Evolutionary conservation across 2,888 invertebrate species (phyloP).

Genomic region (Ophion slaviceki): DNA sequence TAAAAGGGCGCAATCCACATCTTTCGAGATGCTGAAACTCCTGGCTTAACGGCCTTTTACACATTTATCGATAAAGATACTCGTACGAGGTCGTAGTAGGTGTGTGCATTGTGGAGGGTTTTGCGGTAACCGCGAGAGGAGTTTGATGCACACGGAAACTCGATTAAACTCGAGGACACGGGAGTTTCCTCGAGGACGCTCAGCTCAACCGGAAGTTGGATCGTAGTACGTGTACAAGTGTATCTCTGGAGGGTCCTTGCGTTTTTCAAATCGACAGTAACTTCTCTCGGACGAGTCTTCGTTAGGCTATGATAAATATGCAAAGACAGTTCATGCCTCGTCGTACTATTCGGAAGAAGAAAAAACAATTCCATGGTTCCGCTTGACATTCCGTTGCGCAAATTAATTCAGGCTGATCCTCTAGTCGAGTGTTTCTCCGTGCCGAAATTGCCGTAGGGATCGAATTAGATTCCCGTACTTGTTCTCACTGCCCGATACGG

Average conservation of each 20-base stretch:
- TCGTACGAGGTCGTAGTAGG: background rate
- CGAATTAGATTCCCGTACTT: too few species aligned
- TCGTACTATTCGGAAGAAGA: too few species aligned
- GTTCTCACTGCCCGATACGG: too few species aligned
- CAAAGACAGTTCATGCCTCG: too few species aligned
- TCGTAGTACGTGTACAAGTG: constrained; percentile 40
- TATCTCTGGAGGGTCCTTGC: constrained; percentile 40
- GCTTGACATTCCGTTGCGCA: too few species aligned
- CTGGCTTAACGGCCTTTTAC: constrained; percentile 6
- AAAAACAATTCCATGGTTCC: too few species aligned
- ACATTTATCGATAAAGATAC: constrained; percentile 15
- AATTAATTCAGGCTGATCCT: too few species aligned
- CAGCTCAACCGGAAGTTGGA: constrained; percentile 59
- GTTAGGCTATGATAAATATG: constrained; percentile 27
- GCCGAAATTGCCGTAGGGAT: too few species aligned
- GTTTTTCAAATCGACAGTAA: constrained; percentile 11
- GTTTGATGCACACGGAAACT: constrained; percentile 67
- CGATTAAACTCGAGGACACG: constrained; percentile 70
- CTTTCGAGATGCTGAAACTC: background rate
- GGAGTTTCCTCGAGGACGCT: constrained; percentile 66
- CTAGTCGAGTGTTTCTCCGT: too few species aligned
- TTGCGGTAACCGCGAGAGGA: constrained; percentile 39
- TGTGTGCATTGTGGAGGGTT: constrained; percentile 38
- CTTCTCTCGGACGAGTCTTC: constrained; percentile 25
- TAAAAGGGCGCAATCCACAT: background rate